A percentile compares a stretch with the other conserved stretches of the same genome.
Conservation (phyloP, 2,797 vertebrate genomes). For the Chaenodraco wilsoni region DNA sequence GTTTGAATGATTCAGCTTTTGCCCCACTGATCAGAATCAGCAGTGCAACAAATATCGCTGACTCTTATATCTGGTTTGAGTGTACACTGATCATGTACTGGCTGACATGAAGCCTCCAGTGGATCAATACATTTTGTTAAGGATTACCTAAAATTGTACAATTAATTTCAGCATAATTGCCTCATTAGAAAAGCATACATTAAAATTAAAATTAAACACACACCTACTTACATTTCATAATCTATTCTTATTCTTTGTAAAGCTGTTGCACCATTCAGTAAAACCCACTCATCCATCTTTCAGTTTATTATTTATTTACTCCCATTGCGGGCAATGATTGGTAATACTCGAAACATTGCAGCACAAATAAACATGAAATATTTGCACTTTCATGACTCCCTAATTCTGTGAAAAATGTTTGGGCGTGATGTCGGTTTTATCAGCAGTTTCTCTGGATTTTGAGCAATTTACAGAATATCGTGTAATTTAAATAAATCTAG, state of each 20-base stretch:
- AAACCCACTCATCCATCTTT: background rate
- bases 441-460: background rate
- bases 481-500: background rate
- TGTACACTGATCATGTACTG: background rate
- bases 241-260: conserved; percentile 5
- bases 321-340: background rate
- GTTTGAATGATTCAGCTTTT: conserved; percentile 11
- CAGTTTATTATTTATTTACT: too few relatives aligned
- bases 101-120: background rate
- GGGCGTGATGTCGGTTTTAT: background rate
- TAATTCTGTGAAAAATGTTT: conserved; percentile 7
- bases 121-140: background rate
- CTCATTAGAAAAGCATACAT: background rate
- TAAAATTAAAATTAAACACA: background rate
- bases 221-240: background rate
- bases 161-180: background rate
- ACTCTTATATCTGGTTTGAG: background rate
- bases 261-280: background rate
- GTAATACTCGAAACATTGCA: background rate
- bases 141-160: background rate
- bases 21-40: background rate
- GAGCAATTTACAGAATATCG: background rate
- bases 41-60: background rate
- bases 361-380: background rate
- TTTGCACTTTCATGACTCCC: background rate